Base-by-base conservation (phyloP, 2,888 invertebrate species). In the Drosophila pseudotakahashii region DNA sequence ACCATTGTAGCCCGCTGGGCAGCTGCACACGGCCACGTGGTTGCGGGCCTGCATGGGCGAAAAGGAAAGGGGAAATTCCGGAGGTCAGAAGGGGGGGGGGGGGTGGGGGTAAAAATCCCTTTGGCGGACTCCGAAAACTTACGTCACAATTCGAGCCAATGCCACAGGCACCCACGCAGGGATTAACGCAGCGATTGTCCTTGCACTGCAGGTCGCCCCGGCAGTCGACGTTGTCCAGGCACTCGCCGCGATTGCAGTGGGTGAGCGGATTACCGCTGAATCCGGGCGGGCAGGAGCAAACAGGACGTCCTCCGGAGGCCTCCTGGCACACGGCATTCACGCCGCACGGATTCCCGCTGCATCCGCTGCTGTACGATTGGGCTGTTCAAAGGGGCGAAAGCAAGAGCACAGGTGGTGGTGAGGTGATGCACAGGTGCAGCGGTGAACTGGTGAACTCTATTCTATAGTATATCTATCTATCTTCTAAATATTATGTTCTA, bases 261-360 rank as follows among this genome's bases (percentile, higher is more conserved):
- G 93, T 93, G 68, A 96, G 92, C 0, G 97, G 96, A 91, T 97
- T 96, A 34, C 97, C 97, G 77, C 95, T 95, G 91, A 96, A 94
- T 1, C 96, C 95, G 10, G 96, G 94, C 75, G 96, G 93, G 82
- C 96, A 97, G 26, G 96, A 96, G 89, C 97, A 97, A 7, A 96
- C 96, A 0, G 96, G 96, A 57, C 96, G 93, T 73, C 95, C 96
- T 75, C 94, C 95, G 75, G 94, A 92, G 70, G 93, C 92, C 73
- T 92, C 92, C 71, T 94, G 94, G 85, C 95, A 95, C 72, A 95
- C 94, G 2, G 95, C 95, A 45, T 95, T 95, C 7, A 93, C 93
- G 3, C 95, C 95, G 79, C 95, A 95, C 0, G 95, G 95, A 86
- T 92, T 93, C 1, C 94, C 93, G 0, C 94, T 93, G 78, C 94